Conservation (phyloP, 2,113 vertebrate genomes). For the Cottus gobio region DNA sequence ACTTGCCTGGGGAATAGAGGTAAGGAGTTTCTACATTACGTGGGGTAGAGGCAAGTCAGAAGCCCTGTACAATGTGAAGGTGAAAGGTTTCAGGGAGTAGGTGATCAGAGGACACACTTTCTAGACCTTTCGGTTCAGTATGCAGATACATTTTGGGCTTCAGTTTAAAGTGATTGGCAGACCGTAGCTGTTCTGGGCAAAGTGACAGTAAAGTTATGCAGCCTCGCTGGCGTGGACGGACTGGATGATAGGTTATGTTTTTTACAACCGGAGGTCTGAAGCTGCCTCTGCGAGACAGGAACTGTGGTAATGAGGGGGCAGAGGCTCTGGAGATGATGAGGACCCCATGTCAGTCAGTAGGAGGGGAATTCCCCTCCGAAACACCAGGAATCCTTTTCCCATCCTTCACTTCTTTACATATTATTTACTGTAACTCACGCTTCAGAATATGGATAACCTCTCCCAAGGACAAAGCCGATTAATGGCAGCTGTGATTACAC, state of each 20-base stretch:
- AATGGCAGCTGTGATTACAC: slow-evolving; percentile 64
- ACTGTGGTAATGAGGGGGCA: slow-evolving; percentile 47
- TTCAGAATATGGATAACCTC: slow-evolving; percentile 47
- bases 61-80: slow-evolving; percentile 44
- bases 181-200: slow-evolving; percentile 30
- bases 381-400: slow-evolving; percentile 18
- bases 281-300: slow-evolving; percentile 43
- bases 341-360: slow-evolving; percentile 47
- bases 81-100: slow-evolving; percentile 39
- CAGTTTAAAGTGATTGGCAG: slow-evolving; percentile 51
- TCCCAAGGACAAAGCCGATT: slow-evolving; percentile 58
- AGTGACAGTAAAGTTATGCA: slow-evolving; percentile 44
- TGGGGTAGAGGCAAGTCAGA: slow-evolving; percentile 18
- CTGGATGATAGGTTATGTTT: slow-evolving; percentile 48
- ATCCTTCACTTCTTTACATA: slow-evolving; percentile 25
- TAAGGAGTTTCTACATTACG: slow-evolving; percentile 37
- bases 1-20: slow-evolving; percentile 60
- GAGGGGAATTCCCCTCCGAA: slow-evolving; percentile 44
- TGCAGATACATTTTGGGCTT: slow-evolving; percentile 2
- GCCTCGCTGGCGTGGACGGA: slow-evolving; percentile 34
- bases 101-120: slow-evolving; percentile 35
- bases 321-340: slow-evolving; percentile 50
- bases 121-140: slow-evolving; percentile 14
- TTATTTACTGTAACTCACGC: slow-evolving; percentile 18
- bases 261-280: slow-evolving; percentile 52